Conservation (phyloP, 2,888 invertebrate genomes). For the Podabrus alpinus region DNA sequence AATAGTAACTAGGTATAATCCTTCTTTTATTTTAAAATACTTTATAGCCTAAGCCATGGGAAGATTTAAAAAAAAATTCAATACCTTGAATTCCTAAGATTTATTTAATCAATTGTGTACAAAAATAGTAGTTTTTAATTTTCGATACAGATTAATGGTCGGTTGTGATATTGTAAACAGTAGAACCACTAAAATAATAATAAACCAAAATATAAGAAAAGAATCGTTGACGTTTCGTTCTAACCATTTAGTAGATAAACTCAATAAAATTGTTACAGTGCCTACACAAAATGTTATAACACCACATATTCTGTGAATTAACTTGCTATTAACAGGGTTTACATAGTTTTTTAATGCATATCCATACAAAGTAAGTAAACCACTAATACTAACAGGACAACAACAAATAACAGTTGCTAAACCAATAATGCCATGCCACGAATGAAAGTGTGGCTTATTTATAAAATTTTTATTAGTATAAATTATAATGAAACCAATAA, state of each 20-base stretch:
- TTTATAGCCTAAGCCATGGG: neutral
- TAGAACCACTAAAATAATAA: conserved; percentile 18
- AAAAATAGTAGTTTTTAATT: conserved; percentile 11
- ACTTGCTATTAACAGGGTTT: conserved; percentile 35
- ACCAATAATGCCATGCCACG: conserved; percentile 50
- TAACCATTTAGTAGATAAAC: conserved; percentile 36
- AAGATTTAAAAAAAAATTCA: neutral
- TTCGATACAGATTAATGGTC: conserved; percentile 14
- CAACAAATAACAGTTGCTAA: conserved; percentile 42
- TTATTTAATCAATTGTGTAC: neutral
- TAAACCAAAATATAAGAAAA: conserved; percentile 20
- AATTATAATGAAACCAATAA: conserved; percentile 44
- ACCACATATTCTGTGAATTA: conserved; percentile 35
- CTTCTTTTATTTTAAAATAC: neutral
- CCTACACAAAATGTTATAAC: conserved; percentile 32
- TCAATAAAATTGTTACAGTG: conserved; percentile 32
- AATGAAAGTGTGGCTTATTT: conserved; percentile 47
- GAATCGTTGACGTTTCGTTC: conserved; percentile 3
- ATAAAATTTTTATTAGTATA: conserved; percentile 44
- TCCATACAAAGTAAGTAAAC: conserved; percentile 46
- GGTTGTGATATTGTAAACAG: conserved; percentile 16
- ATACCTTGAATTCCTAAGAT: neutral
- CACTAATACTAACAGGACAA: conserved; percentile 43
- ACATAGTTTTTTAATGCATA: conserved; percentile 39
- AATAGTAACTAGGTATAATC: neutral